Base-by-base conservation (phyloP, 1,140 invertebrate genomes). In the Dermatophagoides farinae region DNA sequence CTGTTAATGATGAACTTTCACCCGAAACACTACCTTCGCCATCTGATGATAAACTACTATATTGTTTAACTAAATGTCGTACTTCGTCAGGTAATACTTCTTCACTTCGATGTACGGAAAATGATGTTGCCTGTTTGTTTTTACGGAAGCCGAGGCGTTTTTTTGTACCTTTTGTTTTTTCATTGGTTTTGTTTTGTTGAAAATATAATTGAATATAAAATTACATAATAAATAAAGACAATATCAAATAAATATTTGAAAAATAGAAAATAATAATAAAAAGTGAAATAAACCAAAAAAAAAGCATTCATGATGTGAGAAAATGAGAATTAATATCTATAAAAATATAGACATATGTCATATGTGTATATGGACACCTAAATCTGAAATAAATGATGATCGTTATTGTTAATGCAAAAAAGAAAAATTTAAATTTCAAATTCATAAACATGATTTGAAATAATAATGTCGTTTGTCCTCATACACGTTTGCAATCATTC, bases 71-170 rank as follows among this genome's bases (percentile, higher is more conserved):
- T 65, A 80, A 74, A 66, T 80, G 77, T 66, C 81, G 76, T 70
- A 86, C 80, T 73, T 88, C 86, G 61, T 82, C 82, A 64, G 88
- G 88, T 67, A 88, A 79, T 68, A 93, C 83, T 75, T 93, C 89
- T 77, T 93, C 89, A 71, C 86, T 90, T 73, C 89, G 84, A 77
- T 91, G 88, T 69, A 92, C 86, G 72, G 86, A 91, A 78, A 92
- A 88, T 67, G 87, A 88, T 73, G 84, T 86, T 78, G 88, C 87
- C 69, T 86, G 85, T 76, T 86, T 86, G 31, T 31, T 31, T 77
- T 86, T 85, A 73, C 87, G 86, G 77, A 93, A 92, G 74, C 88
- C 87, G 80, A 91, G 83, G 75, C 88, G 82, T 78, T 88, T 81
- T 79, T 90, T 91, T 49, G 57, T 55, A 10, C 62, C 64, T 64